Base-by-base conservation (phyloP, 1,140 invertebrate genomes). In the Apis laboriosa region DNA sequence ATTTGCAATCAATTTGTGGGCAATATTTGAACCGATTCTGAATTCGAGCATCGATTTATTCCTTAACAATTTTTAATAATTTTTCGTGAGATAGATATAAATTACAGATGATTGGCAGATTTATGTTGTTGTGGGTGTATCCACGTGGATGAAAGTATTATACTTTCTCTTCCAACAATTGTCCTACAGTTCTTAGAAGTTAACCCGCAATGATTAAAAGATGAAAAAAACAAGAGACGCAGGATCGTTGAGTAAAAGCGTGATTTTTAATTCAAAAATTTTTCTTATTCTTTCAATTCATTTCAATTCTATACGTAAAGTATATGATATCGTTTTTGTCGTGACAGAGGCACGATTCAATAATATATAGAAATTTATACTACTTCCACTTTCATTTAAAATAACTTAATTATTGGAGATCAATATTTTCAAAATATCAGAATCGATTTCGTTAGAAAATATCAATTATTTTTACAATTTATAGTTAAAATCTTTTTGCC, bases 121-220 rank as follows among this genome's bases (percentile, higher is more conserved):
- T 75, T 75, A 75, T 75, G 72, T 13, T 49, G 72, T 61, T 75
- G 72, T 49, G 72, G 72, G 72, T 75, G 72, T 75, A 75, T 7
- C 72, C 61, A 58, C 72, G 58, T 24, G 58, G 58, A 49, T 75
- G 72, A 75, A 75, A 75, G 58, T 75, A 58, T 75, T 75, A 74
- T 56, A 61, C 61, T 75, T 60, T 61, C 72, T 61, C 61, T 43
- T 58, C 53, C 72, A 49, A 49, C 56, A 51, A 61, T 75, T 75
- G 72, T 75, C 58, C 34, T 61, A 49, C 15, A 43, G 56, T 61
- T 75, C 21, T 43, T 75, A 51, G 72, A 61, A 75, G 51, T 75
- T 43, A 61, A 61, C 72, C 34, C 24, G 72, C 72, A 74, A 49
- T 21, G 56, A 74, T 74, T 61, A 74, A 24, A n/a, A 4, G 2